phyloP scores from a whole-genome alignment of 2,888 invertebrate species.

The Tenthredo livida region DNA sequence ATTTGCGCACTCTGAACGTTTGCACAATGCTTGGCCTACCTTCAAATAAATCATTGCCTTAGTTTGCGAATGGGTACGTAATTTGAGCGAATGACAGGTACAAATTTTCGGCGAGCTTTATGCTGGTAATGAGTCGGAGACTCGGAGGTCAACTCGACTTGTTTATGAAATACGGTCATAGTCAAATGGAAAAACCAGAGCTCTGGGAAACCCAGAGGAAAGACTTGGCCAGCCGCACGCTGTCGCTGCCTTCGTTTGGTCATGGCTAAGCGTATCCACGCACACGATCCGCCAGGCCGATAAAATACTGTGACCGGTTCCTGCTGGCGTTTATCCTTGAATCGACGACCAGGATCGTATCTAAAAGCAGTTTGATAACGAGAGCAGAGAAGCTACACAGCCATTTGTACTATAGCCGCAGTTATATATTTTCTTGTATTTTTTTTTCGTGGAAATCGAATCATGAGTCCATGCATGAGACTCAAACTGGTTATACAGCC shows the following conservation, averaged over 20 bases:
- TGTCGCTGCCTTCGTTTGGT: neutral
- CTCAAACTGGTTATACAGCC: neutral
- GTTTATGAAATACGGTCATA: neutral
- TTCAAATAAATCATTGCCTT: neutral
- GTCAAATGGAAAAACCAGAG: conserved; percentile 31
- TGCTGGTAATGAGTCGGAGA: neutral
- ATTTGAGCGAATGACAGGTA: neutral
- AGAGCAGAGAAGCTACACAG: neutral
- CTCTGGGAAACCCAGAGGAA: conserved; percentile 46
- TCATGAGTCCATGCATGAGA: neutral
- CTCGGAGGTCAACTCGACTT: neutral
- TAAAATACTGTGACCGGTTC: conserved; percentile 42
- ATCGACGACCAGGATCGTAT: conserved; percentile 36
- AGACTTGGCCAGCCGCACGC: neutral
- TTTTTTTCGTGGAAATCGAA: neutral
- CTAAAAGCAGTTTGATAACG: neutral
- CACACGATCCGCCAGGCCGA: neutral
- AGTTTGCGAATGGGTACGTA: neutral
- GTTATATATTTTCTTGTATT: neutral
- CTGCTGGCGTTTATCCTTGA: conserved; percentile 32
- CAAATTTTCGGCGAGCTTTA: neutral
- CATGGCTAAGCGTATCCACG: conserved; percentile 1
- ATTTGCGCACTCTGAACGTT: neutral
- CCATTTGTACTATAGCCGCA: neutral
- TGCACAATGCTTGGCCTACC: conserved; percentile 5